Evolutionary conservation across 2,113 vertebrate species (phyloP), one percentile per base, ranked within the genome.

Genomic region (Psittacara wagleri): DNA sequence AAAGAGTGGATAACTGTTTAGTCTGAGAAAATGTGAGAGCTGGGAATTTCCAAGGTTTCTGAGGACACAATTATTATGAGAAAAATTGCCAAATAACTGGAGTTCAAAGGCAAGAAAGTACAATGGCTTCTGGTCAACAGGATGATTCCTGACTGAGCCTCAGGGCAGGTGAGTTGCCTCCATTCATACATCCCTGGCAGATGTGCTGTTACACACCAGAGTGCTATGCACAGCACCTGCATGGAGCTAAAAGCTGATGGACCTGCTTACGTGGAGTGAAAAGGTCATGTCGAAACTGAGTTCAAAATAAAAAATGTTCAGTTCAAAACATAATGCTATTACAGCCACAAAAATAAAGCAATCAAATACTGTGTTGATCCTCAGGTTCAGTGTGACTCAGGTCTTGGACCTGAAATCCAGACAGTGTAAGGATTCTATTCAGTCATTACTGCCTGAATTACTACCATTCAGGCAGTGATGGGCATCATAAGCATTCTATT

Each of bases 1-100:
- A 86, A 95, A 76, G 76, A 70, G 61, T 16, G 28, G 46, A 28
- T 84, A 88, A 92, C 33, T 83, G 31, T 96, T 96, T 88, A 88
- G 83, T 94, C 80, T 95, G 61, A 89, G 82, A 88, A 92, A 81
- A 66, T 46, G 23, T 0, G 0, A 35, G 72, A 83, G 28, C 51
- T 75, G 64, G 84, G 83, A 43, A 86, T 79, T 96, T 82, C 69
- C 55, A 88, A 63, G 46, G 72, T 59, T 75, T 87, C 91, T 74
- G 46, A 81, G 86, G 83, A 83, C 86, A 57, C 37, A 83, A 67
- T n/a, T 78, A 33, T 82, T 66, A 59, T 74, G 76, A 80, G 85
- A 86, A 93, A 92, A 29, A 35, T 17, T 46, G 43, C 22, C 76
- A 92, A 86, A 78, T 13, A 86, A 20, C 37, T 59, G 31, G 43